Evolutionary conservation across 2,888 invertebrate species (phyloP), one percentile per base, ranked within the genome.

Genomic region (Sphaerophoria taeniata): DNA sequence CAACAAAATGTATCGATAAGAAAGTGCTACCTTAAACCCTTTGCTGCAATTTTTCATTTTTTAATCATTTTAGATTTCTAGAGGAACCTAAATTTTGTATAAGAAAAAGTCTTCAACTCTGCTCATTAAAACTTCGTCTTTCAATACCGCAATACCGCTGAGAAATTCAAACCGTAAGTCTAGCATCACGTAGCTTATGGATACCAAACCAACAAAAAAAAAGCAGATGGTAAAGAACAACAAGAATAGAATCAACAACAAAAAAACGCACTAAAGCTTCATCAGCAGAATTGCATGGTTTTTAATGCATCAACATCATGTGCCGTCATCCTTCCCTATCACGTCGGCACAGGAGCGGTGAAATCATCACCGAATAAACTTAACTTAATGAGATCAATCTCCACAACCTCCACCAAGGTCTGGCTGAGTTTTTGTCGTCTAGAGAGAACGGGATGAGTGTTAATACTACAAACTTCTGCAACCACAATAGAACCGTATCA

Each of bases 331-430:
- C 31, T 63, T 12, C 67, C 39, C 74, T 74, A 70, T 70, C 63
- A 36, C 63, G 51, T 34, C 43, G 56, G 24, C 24, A 24, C 24
- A 24, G 24, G 24, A 24, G 24, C 24, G 24, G 24, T 24, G 24
- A 51, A 83, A 78, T 73, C 82, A 83, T 70, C 63, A 73, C 61
- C 82, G 67, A 78, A 78, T 77, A 77, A 72, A 77, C 72, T 69
- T 56, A 39, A 78, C 78, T 61, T 83, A 78, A 83, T 78, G 69
- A 83, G 72, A 78, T 83, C 73, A 83, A 83, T 78, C 78, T 83
- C 61, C 61, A 82, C 61, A 82, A 82, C 77, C 69, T 77, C 49
- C 33, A 78, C 16, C 73, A 73, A 73, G 78, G 77, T 73, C 73
- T 77, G 77, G 65, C 36, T 49, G 43, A 9, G 61, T 49, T 69